Evolutionary conservation across 2,797 vertebrate genomes (phyloP).

Genomic region (Poecilia picta): DNA sequence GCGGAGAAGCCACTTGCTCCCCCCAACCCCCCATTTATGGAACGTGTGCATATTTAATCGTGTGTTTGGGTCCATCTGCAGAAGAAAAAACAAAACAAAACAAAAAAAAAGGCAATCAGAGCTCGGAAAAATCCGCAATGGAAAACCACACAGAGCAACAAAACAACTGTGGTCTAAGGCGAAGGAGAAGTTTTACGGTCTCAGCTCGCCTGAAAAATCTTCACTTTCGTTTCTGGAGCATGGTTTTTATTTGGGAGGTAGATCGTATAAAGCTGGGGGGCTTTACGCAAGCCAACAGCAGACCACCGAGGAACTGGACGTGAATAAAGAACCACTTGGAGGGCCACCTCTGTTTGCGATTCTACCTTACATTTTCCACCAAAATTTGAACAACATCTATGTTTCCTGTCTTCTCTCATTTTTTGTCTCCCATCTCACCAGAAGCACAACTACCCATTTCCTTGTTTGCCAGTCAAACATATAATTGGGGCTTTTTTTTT

Average conservation of each 20-base stretch:
- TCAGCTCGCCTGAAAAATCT: constrained; percentile 73
- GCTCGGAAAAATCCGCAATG: constrained; percentile 57
- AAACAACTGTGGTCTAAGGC: constrained; percentile 74
- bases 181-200: constrained; percentile 76
- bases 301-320: constrained; percentile 66
- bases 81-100: not conserved
- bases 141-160: constrained; percentile 71
- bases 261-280: constrained; percentile 39
- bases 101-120: constrained; percentile 16
- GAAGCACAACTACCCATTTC: constrained; percentile 47
- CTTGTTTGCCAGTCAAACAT: constrained; percentile 59
- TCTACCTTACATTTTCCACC: constrained; percentile 27
- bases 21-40: not conserved
- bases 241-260: constrained; percentile 72
- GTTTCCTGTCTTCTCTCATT: constrained; percentile 23
- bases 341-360: constrained; percentile 68
- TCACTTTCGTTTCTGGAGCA: constrained; percentile 72
- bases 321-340: constrained; percentile 73
- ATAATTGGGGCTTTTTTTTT: constrained; percentile 64
- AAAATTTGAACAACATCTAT: constrained; percentile 53
- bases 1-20: constrained; percentile 20
- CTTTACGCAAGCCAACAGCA: constrained; percentile 60
- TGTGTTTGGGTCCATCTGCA: constrained; percentile 42
- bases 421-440: constrained; percentile 51
- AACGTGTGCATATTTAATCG: constrained; percentile 14